phyloP scores from a whole-genome alignment of 2,888 invertebrate species.

The Philhelius pedissequus region DNA sequence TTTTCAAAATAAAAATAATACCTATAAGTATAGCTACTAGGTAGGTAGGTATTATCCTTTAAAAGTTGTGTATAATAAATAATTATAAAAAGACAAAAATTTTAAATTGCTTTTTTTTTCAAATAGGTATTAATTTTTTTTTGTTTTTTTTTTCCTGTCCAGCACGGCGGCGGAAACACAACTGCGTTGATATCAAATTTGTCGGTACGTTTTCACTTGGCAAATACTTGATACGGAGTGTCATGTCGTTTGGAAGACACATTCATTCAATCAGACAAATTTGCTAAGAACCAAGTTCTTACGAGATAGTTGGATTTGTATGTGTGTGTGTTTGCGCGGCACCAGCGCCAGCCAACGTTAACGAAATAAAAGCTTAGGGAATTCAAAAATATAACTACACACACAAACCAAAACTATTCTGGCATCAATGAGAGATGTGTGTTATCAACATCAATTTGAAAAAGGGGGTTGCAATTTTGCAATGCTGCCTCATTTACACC shows the following conservation, averaged over 20 bases:
- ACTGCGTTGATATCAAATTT: constrained; percentile 61
- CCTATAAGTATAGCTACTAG: too few relatives aligned
- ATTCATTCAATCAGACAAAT: constrained; percentile 58
- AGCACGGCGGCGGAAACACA: constrained; percentile 57
- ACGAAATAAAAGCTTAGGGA: constrained; percentile 27
- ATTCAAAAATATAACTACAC: constrained; percentile 1
- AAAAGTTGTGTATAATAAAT: too few relatives aligned
- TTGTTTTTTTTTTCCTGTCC: constrained; percentile 45
- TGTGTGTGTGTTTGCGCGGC: constrained; percentile 17
- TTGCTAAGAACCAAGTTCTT: constrained; percentile 60
- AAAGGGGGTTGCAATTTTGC: constrained; percentile 17
- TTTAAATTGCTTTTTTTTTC: too few relatives aligned
- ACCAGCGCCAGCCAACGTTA: not conserved
- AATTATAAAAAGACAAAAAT: not conserved
- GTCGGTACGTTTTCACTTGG: constrained; percentile 63
- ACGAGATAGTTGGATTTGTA: constrained; percentile 1
- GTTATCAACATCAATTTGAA: constrained; percentile 43
- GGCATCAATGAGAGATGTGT: constrained; percentile 26
- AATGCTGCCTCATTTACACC: not conserved
- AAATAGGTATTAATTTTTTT: not conserved
- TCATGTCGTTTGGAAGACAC: constrained; percentile 50
- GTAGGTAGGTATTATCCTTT: too few relatives aligned
- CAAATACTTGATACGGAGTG: constrained; percentile 60
- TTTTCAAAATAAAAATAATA: not conserved
- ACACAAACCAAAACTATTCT: not conserved